These are phyloP conservation scores for Calliopsis andreniformis DNA, from an alignment of 1,140 invertebrate genomes.

Conservation along the genomic window DNA sequence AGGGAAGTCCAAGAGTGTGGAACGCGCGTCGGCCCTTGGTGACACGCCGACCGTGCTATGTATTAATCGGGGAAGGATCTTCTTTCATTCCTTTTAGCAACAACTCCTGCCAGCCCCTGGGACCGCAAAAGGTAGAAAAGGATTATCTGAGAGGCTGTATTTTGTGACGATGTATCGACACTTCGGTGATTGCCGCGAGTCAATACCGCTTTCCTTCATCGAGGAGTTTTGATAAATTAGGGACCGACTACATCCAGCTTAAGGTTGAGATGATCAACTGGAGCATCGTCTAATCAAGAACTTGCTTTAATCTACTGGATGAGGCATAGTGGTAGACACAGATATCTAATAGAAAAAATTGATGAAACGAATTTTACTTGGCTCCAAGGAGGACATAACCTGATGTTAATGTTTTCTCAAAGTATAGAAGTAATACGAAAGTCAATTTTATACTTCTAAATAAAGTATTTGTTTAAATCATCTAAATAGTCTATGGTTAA, in stretches of 20 bases:
- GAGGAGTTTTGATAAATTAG: conserved; percentile 18
- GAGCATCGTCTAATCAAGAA: not conserved
- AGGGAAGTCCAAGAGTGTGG: conserved; percentile 42
- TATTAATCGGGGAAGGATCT: conserved; percentile 67
- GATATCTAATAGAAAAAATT: too few relatives aligned
- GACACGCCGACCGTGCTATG: conserved; percentile 55
- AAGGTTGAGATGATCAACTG: not conserved
- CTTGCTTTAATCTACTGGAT: too few relatives aligned
- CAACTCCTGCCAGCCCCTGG: conserved; percentile 26
- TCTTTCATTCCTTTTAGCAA: conserved; percentile 59
- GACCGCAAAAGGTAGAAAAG: conserved; percentile 51
- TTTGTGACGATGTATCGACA: conserved; percentile 58
- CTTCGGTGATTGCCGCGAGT: conserved; percentile 59
- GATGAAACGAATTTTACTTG: too few relatives aligned
- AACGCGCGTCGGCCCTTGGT: conserved; percentile 40
- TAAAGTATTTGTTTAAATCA: too few relatives aligned
- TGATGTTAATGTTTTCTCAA: too few relatives aligned
- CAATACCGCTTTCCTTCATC: not conserved
- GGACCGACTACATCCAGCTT: not conserved
- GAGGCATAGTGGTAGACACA: too few relatives aligned
- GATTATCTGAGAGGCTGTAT: conserved; percentile 61
- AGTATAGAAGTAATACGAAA: too few relatives aligned
- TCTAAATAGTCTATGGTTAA: too few relatives aligned
- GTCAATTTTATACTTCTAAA: too few relatives aligned
- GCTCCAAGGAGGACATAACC: too few relatives aligned